A percentile compares a stretch with the other conserved stretches of the same genome.
Evolutionary conservation across 1,140 invertebrate genomes (phyloP).

Genomic region (Zaprionus taronus): DNA sequence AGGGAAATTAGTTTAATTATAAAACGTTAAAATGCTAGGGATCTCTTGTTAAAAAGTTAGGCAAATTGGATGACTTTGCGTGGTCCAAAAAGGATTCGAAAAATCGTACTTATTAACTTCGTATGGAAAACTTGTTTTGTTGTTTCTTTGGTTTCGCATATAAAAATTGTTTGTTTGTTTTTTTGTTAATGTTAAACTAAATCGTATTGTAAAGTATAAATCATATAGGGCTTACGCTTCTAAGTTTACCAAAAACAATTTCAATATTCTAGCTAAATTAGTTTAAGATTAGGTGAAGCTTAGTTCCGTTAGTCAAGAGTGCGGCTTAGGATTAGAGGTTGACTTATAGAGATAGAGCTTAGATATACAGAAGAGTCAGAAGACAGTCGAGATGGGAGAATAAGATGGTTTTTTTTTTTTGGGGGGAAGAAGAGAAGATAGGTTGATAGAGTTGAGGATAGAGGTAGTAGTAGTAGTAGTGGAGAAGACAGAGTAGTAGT

Average conservation of each 20-base stretch:
- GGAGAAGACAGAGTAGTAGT: slow-evolving; percentile 30
- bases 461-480: slow-evolving; percentile 30
- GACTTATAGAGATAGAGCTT: slow-evolving; percentile 53
- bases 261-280: slow-evolving; percentile 80
- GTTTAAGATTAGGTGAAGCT: slow-evolving; percentile 57
- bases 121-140: slow-evolving; percentile 79
- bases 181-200: slow-evolving; percentile 33
- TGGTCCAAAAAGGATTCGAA: slow-evolving; percentile 62
- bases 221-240: slow-evolving; percentile 34
- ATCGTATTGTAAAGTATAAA: slow-evolving; percentile 46
- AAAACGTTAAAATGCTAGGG: slow-evolving; percentile 44
- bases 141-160: slow-evolving; percentile 48
- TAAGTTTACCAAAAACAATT: slow-evolving; percentile 70
- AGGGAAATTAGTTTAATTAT: slow-evolving; percentile 37
- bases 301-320: slow-evolving; percentile 37
- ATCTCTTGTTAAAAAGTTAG: slow-evolving; percentile 47
- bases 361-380: slow-evolving; percentile 59
- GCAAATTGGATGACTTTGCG: slow-evolving; percentile 36
- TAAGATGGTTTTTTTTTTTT: slow-evolving; percentile 33
- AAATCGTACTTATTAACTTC: slow-evolving; percentile 44
- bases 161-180: slow-evolving; percentile 42
- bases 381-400: slow-evolving; percentile 64
- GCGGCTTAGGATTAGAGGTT: slow-evolving; percentile 49
- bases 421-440: slow-evolving; percentile 52
- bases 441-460: slow-evolving; percentile 59